These are phyloP conservation scores for Pherbina coryleti DNA, from an alignment of 2,888 invertebrate species.

Conservation along the genomic window DNA sequence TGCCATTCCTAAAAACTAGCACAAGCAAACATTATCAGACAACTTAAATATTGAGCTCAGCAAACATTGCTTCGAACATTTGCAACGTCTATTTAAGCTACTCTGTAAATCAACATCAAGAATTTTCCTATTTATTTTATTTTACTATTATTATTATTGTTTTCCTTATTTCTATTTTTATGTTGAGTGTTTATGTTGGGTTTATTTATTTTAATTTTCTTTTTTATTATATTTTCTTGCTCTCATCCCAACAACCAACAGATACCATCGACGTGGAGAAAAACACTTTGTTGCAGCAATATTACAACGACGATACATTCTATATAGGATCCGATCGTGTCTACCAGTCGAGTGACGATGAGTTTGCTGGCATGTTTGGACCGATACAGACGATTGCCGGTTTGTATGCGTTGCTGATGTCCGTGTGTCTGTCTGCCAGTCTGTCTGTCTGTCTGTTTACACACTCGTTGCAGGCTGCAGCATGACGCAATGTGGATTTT, in stretches of 20 bases:
- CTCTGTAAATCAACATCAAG: not conserved
- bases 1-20: no score
- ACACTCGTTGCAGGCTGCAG: not conserved
- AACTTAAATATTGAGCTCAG: not conserved
- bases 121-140: not conserved
- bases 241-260: slow-evolving; percentile 44
- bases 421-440: not conserved
- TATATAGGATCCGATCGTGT: slow-evolving; percentile 68
- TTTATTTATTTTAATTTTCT: slow-evolving; percentile 28
- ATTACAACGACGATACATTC: slow-evolving; percentile 68
- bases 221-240: slow-evolving; percentile 29
- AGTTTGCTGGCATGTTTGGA: slow-evolving; percentile 68
- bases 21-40: not conserved
- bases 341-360: slow-evolving; percentile 67
- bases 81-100: not conserved
- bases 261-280: slow-evolving; percentile 66
- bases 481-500: not conserved
- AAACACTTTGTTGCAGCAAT: slow-evolving; percentile 66
- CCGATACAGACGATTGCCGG: slow-evolving; percentile 68
- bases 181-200: slow-evolving; percentile 9
- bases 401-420: slow-evolving; percentile 54
- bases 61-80: not conserved
- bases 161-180: not conserved
- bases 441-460: not conserved
- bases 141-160: not conserved